Conservation (phyloP, 2,888 invertebrate species). For the Pheosia gnoma region DNA sequence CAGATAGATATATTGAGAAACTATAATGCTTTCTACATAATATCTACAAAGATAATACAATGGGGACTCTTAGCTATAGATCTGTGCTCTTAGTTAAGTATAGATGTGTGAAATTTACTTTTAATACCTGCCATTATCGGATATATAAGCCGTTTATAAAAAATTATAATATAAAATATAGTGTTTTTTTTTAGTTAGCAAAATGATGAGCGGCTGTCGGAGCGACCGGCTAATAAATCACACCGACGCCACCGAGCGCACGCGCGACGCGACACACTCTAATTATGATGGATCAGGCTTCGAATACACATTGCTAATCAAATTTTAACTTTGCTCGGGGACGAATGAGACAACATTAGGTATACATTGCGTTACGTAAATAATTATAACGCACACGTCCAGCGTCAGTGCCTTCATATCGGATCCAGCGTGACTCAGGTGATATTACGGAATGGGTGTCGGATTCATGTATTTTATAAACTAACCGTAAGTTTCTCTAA, state of each 20-base stretch:
- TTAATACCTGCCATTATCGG: too few species aligned
- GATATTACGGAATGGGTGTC: too few species aligned
- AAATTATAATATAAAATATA: background rate
- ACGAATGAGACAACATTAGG: background rate
- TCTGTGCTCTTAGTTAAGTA: too few species aligned
- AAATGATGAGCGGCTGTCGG: background rate
- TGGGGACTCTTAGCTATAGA: too few species aligned
- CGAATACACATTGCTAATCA: background rate
- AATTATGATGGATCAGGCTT: slow-evolving; percentile 10
- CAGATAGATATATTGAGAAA: too few species aligned
- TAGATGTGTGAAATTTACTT: too few species aligned
- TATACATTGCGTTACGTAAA: background rate
- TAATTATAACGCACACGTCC: background rate
- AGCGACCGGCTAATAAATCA: background rate
- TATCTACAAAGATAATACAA: too few species aligned
- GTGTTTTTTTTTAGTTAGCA: background rate
- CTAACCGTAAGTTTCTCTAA: too few species aligned
- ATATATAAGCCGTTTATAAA: background rate
- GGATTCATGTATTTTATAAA: too few species aligned
- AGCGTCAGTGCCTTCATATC: too few species aligned
- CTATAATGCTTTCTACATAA: too few species aligned
- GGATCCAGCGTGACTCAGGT: too few species aligned
- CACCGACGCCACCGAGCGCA: background rate
- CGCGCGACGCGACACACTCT: slow-evolving; percentile 1
- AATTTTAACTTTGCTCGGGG: background rate